A percentile compares a stretch with the other conserved stretches of the same genome.
Evolutionary conservation across 2,797 vertebrate species (phyloP).

Genomic region (Tragelaphus oryx): DNA sequence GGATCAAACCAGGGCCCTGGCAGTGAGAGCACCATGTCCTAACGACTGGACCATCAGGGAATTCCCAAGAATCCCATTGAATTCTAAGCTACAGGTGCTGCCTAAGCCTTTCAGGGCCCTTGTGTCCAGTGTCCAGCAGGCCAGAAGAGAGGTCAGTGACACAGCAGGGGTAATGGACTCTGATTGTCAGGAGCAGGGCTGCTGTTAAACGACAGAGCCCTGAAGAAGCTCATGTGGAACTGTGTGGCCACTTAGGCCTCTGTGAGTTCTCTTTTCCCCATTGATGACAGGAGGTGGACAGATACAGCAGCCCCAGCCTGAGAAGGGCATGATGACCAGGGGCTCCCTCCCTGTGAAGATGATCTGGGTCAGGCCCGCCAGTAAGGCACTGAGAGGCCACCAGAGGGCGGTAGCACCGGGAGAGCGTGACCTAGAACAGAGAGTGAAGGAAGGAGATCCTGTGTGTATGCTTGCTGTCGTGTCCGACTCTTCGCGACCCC

Average conservation of each 20-base stretch:
- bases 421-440: not conserved
- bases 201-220: not conserved
- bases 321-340: not conserved
- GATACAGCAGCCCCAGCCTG: not conserved
- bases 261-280: not conserved
- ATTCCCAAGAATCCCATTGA: not conserved
- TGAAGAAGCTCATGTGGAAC: not conserved
- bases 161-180: not conserved
- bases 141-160: not conserved
- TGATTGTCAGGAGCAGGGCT: not conserved
- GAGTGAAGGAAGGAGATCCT: not conserved
- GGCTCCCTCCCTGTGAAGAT: not conserved
- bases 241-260: not conserved
- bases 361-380: not conserved
- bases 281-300: not conserved
- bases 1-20: not conserved
- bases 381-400: slow-evolving; percentile 15
- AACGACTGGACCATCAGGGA: not conserved
- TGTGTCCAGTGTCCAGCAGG: not conserved
- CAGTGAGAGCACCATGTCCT: not conserved
- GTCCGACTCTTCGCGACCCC: not conserved
- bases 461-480: not conserved
- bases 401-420: slow-evolving; percentile 32
- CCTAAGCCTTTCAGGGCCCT: not conserved
- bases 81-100: not conserved